Evolutionary conservation across 2,888 invertebrate species (phyloP), one percentile per base, ranked within the genome.

Genomic region (Entomobrya multifasciata): DNA sequence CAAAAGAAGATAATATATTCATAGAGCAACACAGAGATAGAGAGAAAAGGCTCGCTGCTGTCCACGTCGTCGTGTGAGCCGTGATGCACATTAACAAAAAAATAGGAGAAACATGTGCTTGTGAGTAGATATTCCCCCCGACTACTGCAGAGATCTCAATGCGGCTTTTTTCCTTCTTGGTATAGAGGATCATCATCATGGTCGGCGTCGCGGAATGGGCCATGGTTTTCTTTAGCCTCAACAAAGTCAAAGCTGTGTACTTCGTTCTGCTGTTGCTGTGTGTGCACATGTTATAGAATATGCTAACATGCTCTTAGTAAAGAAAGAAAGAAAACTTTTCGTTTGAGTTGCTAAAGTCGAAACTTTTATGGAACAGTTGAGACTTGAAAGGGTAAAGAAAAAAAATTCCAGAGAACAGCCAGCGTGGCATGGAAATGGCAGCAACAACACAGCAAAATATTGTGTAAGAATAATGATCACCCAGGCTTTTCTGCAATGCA

Each of bases 131-230:
- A 52, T 74, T 10, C 44, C 49, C 17, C 49, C 30, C 49, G 77
- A 55, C 77, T 17, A 77, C 77, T 77, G 77, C 77, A 77, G 77
- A n/a, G n/a, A 77, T 77, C 77, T 77, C 77, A 60, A 77, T 77
- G 77, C 77, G 77, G 77, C 60, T 74, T 72, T 77, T n/a, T 77
- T 77, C 77, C 60, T 41, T 30, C 72, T 27, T 60, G 60, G 60
- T 30, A 60, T 1, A 30, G n/a, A 67, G 6, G 6, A 57, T 57
- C 57, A 57, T 57, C 57, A 57, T 57, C 57, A 22, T 57, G 15
- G 20, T 22, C 20, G 44, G 0, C 36, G 22, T 41, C 22, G 44
- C 6, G 62, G 62, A 62, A 30, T 62, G 62, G 62, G 36, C 30
- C 41, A 11, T 30, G 22, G 17, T 30, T 22, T 20, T 47, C 47